Evolutionary conservation across 92 coral and sea anemone species (phyloP).

Genomic region (Virgularia gustaviana): DNA sequence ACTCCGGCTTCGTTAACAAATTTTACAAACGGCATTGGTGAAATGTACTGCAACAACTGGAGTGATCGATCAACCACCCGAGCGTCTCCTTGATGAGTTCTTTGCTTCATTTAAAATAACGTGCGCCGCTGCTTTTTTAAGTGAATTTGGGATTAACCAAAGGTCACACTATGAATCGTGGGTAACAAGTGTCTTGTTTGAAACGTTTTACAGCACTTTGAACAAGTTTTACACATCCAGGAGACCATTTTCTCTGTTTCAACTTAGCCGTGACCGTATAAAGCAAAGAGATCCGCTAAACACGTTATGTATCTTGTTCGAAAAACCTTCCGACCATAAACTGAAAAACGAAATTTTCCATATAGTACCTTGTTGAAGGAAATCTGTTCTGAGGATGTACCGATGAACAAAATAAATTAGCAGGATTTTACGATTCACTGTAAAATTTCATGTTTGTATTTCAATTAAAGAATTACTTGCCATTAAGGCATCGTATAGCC

Average conservation of each 20-base stretch:
- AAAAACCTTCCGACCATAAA: too few species aligned
- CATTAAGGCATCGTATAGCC: too few species aligned
- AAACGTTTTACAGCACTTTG: not conserved
- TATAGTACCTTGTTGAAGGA: too few species aligned
- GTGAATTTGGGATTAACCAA: not conserved
- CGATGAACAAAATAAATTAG: too few species aligned
- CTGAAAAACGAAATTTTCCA: too few species aligned
- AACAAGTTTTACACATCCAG: not conserved
- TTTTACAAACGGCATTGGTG: not conserved
- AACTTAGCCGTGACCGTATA: not conserved
- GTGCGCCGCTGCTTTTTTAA: not conserved
- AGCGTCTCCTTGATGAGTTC: not conserved
- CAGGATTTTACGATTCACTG: too few species aligned
- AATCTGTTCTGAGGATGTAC: too few species aligned
- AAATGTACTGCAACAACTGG: not conserved
- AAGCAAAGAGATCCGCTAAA: not conserved
- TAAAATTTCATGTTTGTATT: too few species aligned
- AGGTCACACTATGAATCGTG: not conserved
- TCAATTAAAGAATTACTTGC: too few species aligned
- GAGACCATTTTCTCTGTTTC: not conserved
- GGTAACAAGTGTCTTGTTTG: not conserved
- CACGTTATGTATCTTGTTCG: too few species aligned
- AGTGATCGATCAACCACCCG: not conserved
- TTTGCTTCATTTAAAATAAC: not conserved
- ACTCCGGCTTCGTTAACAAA: not conserved